Evolutionary conservation across 2,888 invertebrate genomes (phyloP).

Genomic region (Dicyrtomina minuta): DNA sequence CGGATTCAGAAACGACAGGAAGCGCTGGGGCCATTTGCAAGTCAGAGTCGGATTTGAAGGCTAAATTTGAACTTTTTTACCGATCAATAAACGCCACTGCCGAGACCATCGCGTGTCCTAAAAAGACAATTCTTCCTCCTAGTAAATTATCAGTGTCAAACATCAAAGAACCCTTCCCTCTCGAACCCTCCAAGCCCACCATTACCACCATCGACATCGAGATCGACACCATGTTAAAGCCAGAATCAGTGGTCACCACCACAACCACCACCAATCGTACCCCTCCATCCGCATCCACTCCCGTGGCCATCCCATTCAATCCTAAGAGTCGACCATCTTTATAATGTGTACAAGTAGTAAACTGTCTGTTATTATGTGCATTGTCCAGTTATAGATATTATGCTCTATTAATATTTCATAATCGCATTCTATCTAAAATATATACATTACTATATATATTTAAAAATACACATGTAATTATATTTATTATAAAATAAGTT

Average conservation of each 20-base stretch:
- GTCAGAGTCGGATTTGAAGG: conserved; percentile 61
- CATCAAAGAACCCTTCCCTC: background rate
- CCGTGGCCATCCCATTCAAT: conserved; percentile 39
- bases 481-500: no score
- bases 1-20: conserved; percentile 56
- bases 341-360: conserved; percentile 27
- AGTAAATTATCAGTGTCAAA: conserved; percentile 9
- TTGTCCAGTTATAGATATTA: background rate
- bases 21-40: conserved; percentile 56
- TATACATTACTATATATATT: no score
- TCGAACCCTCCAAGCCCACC: background rate
- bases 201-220: background rate
- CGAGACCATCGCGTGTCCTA: conserved; percentile 28
- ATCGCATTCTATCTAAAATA: no score
- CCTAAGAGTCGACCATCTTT: conserved; percentile 45
- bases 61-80: conserved; percentile 64
- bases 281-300: conserved; percentile 22
- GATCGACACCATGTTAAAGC: no score
- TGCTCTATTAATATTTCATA: no score
- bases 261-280: background rate
- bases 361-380: background rate
- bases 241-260: no score
- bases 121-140: conserved; percentile 7
- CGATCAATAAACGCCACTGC: conserved; percentile 46
- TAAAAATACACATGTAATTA: no score